phyloP scores from a whole-genome alignment of 2,888 invertebrate genomes.

The Ferdinandea cuprea region DNA sequence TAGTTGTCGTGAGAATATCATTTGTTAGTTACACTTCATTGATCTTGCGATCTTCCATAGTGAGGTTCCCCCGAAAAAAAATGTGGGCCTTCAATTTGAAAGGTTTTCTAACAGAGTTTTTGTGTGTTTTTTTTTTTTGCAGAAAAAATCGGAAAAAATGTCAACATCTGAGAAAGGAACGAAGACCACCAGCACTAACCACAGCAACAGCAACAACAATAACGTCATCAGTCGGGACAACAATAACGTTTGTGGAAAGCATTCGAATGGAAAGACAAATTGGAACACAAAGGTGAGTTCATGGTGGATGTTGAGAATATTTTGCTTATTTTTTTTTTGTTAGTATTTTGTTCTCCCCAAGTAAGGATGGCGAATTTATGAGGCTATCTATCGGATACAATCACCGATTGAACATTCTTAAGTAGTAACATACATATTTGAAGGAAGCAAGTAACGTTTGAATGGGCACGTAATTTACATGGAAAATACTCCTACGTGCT shows the following conservation, averaged over 20 bases:
- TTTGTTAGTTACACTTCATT: slow-evolving; percentile 56
- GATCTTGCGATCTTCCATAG: slow-evolving; percentile 24
- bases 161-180: slow-evolving; percentile 76
- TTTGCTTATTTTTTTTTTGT: no score
- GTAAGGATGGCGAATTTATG: not conserved
- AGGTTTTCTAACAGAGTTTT: slow-evolving; percentile 29
- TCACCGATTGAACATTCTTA: slow-evolving; percentile 41
- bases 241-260: slow-evolving; percentile 79
- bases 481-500: slow-evolving; percentile 23
- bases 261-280: slow-evolving; percentile 81
- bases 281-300: slow-evolving; percentile 80
- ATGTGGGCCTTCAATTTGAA: slow-evolving; percentile 22
- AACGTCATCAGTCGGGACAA: slow-evolving; percentile 77
- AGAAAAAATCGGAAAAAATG: slow-evolving; percentile 75
- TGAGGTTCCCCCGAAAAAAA: slow-evolving; percentile 8
- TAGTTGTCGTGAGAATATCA: slow-evolving; percentile 55
- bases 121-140: slow-evolving; percentile 23
- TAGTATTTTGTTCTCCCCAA: not conserved
- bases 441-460: not conserved
- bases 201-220: slow-evolving; percentile 76
- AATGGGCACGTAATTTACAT: slow-evolving; percentile 42
- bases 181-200: slow-evolving; percentile 76
- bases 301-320: slow-evolving; percentile 51
- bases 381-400: slow-evolving; percentile 27
- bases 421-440: slow-evolving; percentile 3